A percentile compares a stretch with the other conserved stretches of the same genome.
phyloP scores from a whole-genome alignment of 30 jellyfish, hydroid and myxozoan genomes.

The Pelagia noctiluca region DNA sequence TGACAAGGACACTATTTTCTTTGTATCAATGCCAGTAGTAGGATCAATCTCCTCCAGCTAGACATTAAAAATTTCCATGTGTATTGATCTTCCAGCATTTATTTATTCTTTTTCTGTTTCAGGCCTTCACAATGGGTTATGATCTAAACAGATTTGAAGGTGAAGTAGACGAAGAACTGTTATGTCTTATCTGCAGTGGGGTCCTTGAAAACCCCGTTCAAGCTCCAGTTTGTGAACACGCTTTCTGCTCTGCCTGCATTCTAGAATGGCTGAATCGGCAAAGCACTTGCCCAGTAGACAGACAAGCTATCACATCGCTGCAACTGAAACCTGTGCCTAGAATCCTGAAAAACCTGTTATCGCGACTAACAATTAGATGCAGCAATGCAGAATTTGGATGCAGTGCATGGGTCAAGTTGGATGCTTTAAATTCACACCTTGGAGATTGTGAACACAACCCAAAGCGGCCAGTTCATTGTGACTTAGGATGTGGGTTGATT shows the following conservation, averaged over 20 bases:
- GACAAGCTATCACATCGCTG: conserved; percentile 81
- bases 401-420: conserved; percentile 85
- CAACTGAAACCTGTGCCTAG: conserved; percentile 97
- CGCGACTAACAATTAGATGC: conserved; percentile 89
- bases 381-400: conserved; percentile 93
- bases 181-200: conserved; percentile 97
- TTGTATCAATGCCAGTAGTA: too few species aligned
- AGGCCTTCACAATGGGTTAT: conserved; percentile 79
- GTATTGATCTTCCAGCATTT: not conserved
- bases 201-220: conserved; percentile 98
- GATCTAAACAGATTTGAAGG: conserved; percentile 93
- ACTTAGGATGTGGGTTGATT: conserved; percentile 93
- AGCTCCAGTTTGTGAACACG: conserved; percentile 98
- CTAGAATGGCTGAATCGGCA: conserved; percentile 95
- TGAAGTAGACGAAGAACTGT: conserved; percentile 96
- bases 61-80: not conserved
- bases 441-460: conserved; percentile 95
- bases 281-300: conserved; percentile 97
- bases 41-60: too few species aligned
- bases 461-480: conserved; percentile 96
- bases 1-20: too few species aligned
- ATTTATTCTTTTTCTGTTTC: not conserved
- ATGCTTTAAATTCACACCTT: conserved; percentile 82
- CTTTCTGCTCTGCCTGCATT: conserved; percentile 94
- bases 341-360: conserved; percentile 86